Percentiles rank a stretch among this genome's conserved stretches.
Evolutionary conservation across 2,113 vertebrate species (phyloP).

Genomic region (Natator depressus): DNA sequence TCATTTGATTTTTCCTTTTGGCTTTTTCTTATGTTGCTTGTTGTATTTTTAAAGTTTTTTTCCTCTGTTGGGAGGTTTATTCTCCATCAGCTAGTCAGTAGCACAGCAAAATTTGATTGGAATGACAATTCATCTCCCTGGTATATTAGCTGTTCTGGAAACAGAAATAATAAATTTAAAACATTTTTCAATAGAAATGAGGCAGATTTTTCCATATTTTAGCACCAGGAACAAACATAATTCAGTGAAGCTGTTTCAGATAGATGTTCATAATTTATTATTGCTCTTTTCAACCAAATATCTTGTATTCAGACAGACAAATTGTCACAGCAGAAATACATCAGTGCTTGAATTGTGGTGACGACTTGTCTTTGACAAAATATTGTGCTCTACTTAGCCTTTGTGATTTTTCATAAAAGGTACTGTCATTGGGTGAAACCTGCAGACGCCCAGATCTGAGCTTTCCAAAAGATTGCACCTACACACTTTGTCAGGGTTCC

Average conservation of each 20-base stretch:
- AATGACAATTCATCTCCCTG: neutral
- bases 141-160: neutral
- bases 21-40: neutral
- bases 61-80: neutral
- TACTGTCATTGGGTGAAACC: neutral
- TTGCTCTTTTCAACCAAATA: neutral
- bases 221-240: neutral
- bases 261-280: neutral
- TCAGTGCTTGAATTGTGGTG: neutral
- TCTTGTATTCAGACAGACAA: neutral
- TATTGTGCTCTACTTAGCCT: neutral
- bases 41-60: neutral
- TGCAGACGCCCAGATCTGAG: rapidly evolving
- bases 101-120: neutral
- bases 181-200: neutral
- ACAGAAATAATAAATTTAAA: neutral
- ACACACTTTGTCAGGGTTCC: no score
- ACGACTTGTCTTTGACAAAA: neutral
- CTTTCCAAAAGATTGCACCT: neutral
- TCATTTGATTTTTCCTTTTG: neutral
- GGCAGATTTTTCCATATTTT: neutral
- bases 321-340: neutral
- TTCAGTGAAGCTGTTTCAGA: neutral
- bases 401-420: neutral
- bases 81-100: neutral